phyloP scores from a whole-genome alignment of 2,797 vertebrate species.

The Nyctibius grandis region DNA sequence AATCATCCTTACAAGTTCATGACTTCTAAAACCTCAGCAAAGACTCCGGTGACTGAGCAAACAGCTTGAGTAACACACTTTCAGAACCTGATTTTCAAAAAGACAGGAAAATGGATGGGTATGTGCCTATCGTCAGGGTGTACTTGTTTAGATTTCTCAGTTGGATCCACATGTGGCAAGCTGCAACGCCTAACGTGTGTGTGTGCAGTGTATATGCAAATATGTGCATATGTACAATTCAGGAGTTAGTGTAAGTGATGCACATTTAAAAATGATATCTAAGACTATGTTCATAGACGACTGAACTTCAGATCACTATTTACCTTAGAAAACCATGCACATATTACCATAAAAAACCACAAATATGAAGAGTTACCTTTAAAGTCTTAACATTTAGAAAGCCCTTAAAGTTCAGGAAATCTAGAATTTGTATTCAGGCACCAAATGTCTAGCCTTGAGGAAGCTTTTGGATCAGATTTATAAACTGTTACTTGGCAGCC shows the following conservation, averaged over 20 bases:
- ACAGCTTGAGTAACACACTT: background rate
- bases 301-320: background rate
- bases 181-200: background rate
- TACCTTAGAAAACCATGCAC: background rate
- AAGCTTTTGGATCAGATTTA: background rate
- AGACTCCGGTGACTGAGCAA: background rate
- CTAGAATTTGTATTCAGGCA: background rate
- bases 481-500: background rate
- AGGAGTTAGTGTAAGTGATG: background rate
- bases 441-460: background rate
- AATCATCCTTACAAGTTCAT: background rate
- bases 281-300: background rate
- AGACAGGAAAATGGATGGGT: background rate
- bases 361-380: background rate
- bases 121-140: background rate
- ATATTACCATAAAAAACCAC: background rate
- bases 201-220: background rate
- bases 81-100: background rate
- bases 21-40: background rate
- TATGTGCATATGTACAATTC: background rate
- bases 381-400: background rate
- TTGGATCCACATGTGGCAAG: background rate
- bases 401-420: background rate
- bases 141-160: background rate
- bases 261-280: background rate